Base-by-base conservation (phyloP, 2,888 invertebrate genomes). In the Andrena bucephala region DNA sequence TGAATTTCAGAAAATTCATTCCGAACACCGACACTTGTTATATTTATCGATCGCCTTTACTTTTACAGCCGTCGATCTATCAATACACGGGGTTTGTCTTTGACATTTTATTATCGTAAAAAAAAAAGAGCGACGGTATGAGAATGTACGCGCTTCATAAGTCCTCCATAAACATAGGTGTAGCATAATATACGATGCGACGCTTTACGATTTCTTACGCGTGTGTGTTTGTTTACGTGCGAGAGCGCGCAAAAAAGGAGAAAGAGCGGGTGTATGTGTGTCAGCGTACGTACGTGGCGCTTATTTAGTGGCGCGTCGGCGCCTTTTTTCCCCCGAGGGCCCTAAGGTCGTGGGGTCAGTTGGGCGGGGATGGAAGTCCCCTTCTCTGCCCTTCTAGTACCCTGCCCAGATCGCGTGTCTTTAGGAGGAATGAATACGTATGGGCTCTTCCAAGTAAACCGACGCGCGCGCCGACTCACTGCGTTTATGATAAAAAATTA, bases 271-370 rank as follows among this genome's bases (percentile, higher is more conserved):
- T 52, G 77, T 16, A 66, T 69, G 48, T 57, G 20, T 71, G 63
- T 24, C 59, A 27, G 52, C 54, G 42, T 52, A 20, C 29, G 31
- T 70, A 62, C 79, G 67, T 69, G 87, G 83, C 85, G 87, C 87
- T 90, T 89, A 89, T 91, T 91, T 91, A 90, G 87, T 88, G 88
- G 83, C 85, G 81, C 84, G 90, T 90, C 91, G 91, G 91, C 86
- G 85, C 85, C 89, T 90, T 90, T 90, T 85, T 86, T 86, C 76
- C 79, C 73, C 81, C 62, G 70, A 72, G 81, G 81, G 63, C 63
- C 71, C 33, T 59, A 71, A 81, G 90, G 89, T 90, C 88, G 87
- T 31, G 71, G 80, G 91, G 89, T 90, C 90, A 88, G 77, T 83
- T 90, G 87, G 88, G 89, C 91, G 90, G 85, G 85, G 85, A 89